Evolutionary conservation across 2,113 vertebrate species (phyloP).

Genomic region (Oreochromis tanganicae): DNA sequence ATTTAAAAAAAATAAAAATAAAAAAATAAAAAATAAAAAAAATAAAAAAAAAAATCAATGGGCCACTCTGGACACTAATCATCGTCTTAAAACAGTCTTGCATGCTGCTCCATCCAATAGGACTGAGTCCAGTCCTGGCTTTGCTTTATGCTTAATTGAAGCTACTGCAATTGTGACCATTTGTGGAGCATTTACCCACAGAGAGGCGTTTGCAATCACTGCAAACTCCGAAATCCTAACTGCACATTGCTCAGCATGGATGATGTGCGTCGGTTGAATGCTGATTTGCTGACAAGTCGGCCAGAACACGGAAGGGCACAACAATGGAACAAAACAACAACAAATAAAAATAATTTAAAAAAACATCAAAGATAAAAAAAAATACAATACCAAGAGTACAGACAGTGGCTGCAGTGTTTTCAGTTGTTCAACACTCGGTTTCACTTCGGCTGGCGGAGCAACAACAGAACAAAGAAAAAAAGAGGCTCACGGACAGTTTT

Average conservation of each 20-base stretch:
- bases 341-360: too few relatives aligned
- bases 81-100: background rate
- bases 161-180: background rate
- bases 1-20: background rate
- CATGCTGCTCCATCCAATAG: background rate
- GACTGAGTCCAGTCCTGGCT: constrained; percentile 23
- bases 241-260: background rate
- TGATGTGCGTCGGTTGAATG: background rate
- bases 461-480: background rate
- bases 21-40: too few relatives aligned
- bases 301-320: background rate
- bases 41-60: background rate
- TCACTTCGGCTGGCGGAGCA: background rate
- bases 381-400: background rate
- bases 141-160: background rate
- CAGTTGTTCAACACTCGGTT: background rate
- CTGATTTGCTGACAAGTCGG: background rate
- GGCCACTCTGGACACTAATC: background rate
- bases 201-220: background rate
- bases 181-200: background rate
- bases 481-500: background rate
- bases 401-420: background rate
- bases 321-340: background rate
- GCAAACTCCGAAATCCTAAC: background rate
- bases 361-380: background rate